Evolutionary conservation across 2,888 invertebrate genomes (phyloP).

Genomic region (Hyposoter didymator): DNA sequence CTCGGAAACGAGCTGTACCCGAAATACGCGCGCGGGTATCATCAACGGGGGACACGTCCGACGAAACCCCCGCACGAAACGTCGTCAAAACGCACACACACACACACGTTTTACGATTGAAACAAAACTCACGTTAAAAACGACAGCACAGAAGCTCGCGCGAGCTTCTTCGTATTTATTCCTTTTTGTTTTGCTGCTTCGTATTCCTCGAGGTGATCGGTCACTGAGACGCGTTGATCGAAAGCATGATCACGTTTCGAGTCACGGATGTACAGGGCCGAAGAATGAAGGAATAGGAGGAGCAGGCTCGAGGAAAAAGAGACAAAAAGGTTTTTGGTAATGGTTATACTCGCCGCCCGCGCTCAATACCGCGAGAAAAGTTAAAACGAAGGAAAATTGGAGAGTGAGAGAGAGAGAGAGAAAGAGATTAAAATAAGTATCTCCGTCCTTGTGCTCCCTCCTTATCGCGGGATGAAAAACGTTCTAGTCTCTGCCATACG

Average conservation of each 20-base stretch:
- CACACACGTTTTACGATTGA: constrained; percentile 20
- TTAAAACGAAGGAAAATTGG: constrained; percentile 11
- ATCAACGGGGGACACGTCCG: constrained; percentile 58
- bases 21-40: constrained; percentile 76
- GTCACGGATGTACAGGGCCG: constrained; percentile 12
- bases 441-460: constrained; percentile 61
- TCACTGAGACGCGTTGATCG: constrained; percentile 41
- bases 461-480: constrained; percentile 72
- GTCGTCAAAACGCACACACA: constrained; percentile 2
- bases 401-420: constrained; percentile 24
- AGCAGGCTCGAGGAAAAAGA: neutral
- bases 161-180: neutral
- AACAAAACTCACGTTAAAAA: constrained; percentile 41
- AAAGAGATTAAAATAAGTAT: constrained; percentile 9
- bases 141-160: neutral
- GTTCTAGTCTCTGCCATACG: constrained; percentile 81
- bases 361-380: neutral
- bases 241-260: constrained; percentile 44
- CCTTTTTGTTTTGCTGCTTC: neutral
- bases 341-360: constrained; percentile 27
- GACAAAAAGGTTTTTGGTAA: constrained; percentile 39
- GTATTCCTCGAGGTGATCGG: neutral
- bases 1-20: constrained; percentile 70
- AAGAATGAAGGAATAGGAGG: neutral
- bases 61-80: constrained; percentile 50